Conservation (phyloP, 2,113 vertebrate species). For the Tetrao urogallus region DNA sequence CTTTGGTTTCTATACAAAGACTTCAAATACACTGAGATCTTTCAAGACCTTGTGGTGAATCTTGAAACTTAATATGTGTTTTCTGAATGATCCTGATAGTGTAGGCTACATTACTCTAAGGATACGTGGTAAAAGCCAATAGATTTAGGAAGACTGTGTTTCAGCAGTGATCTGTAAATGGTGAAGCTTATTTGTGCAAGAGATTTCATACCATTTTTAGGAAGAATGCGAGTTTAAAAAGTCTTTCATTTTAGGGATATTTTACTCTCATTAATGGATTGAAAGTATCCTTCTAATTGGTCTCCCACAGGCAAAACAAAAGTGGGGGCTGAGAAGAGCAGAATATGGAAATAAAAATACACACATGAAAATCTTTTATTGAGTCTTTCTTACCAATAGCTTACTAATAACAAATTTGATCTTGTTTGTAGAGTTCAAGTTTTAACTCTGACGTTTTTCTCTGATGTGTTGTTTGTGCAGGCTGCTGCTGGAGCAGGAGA, state of each 20-base stretch:
- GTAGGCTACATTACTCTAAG: neutral
- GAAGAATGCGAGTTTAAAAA: neutral
- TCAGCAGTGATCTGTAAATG: neutral
- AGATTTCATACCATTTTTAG: neutral
- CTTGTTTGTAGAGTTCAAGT: neutral
- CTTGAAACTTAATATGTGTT: neutral
- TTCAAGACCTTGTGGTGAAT: neutral
- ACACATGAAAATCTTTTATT: neutral
- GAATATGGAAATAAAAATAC: neutral
- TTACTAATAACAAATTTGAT: neutral
- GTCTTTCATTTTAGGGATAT: neutral
- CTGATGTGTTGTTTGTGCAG: constrained; percentile 67
- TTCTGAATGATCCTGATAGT: neutral
- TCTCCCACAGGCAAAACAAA: neutral
- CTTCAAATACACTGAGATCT: neutral
- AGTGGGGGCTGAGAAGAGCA: neutral
- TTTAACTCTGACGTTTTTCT: neutral
- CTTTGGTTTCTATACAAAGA: neutral
- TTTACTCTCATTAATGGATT: neutral
- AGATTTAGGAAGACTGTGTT: neutral
- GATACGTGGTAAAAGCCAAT: neutral
- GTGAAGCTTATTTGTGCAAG: neutral
- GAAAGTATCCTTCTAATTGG: neutral
- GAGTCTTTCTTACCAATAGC: neutral
- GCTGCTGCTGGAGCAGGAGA: constrained; percentile 72